Base-by-base conservation (phyloP, 2,888 invertebrate genomes). In the Lissocephala sabroskyi region DNA sequence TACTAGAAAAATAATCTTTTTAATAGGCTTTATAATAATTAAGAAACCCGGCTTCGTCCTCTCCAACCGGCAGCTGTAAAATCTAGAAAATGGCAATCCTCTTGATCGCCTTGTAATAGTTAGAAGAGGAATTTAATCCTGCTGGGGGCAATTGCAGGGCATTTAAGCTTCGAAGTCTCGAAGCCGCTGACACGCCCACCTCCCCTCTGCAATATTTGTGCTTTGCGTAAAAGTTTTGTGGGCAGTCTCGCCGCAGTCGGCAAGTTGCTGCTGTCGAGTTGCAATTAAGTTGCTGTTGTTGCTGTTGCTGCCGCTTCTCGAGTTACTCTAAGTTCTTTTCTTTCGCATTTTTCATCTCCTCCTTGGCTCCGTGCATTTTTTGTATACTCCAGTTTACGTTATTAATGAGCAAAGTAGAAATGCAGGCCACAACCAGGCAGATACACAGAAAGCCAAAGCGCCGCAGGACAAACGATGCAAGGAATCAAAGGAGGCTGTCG, bases 351-450 rank as follows among this genome's bases (percentile, higher is more conserved):
- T 17, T 37, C 46, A 47, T 41, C 29, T 56, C 33, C 40, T 61
- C 43, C 52, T 50, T 51, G 49, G 19, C 45, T 43, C 45, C 16
- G 37, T 10, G n/a, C n/a, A 11, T 18, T 19, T 7, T 10, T 2
- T 5, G 10, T 37, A 16, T 19, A n/a, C 6, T 37, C 52, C 62
- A 55, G 57, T 47, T 62, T 71, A 53, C 56, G 73, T 68, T 68
- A 68, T 68, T 68, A 68, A 68, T 68, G 68, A 68, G 67, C 73
- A 56, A 62, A 68, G 73, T 56, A 61, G 65, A 66, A 68, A 53
- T 68, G 57, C 60, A 59, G 59, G 62, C 65, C 53, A 47, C 60
- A 52, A 54, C 54, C 56, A 57, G 37, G 19, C n/a, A 37, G 37
- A 35, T 16, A 35, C 10, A 35, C 5, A 35, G 35, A 30, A 7